A percentile compares a stretch with the other conserved stretches of the same genome.
Evolutionary conservation across 1,140 invertebrate genomes (phyloP).

Genomic region (Portunus trituberculatus): DNA sequence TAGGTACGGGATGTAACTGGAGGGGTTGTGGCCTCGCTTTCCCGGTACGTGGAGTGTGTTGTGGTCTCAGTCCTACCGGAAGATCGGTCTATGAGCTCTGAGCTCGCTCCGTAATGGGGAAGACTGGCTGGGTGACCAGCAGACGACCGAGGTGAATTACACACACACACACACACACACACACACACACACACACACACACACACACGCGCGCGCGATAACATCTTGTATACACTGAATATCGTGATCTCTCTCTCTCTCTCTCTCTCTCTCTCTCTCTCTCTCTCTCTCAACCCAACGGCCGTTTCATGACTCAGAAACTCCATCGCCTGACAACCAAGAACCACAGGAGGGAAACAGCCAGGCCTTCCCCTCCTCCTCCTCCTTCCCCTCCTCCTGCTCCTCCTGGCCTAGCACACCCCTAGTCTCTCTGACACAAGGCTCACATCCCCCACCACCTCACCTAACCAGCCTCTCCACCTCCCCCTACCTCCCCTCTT

Average conservation of each 20-base stretch:
- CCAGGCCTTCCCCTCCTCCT: neutral
- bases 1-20: too few relatives aligned
- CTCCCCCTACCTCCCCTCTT: neutral
- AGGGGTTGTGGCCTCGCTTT: too few relatives aligned
- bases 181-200: too few relatives aligned
- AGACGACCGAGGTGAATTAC: too few relatives aligned
- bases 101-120: too few relatives aligned
- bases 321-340: neutral
- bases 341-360: neutral
- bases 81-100: too few relatives aligned
- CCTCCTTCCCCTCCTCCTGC: neutral
- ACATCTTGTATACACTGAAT: too few relatives aligned
- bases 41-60: too few relatives aligned
- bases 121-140: too few relatives aligned
- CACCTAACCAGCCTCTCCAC: neutral
- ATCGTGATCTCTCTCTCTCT: neutral
- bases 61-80: too few relatives aligned
- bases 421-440: neutral
- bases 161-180: too few relatives aligned
- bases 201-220: too few relatives aligned
- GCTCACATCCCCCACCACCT: neutral
- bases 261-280: neutral
- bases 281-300: neutral
- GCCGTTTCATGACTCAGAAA: neutral
- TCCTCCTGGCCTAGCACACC: neutral